Evolutionary conservation across 2,888 invertebrate species (phyloP).

Genomic region (Bedellia somnulentella): DNA sequence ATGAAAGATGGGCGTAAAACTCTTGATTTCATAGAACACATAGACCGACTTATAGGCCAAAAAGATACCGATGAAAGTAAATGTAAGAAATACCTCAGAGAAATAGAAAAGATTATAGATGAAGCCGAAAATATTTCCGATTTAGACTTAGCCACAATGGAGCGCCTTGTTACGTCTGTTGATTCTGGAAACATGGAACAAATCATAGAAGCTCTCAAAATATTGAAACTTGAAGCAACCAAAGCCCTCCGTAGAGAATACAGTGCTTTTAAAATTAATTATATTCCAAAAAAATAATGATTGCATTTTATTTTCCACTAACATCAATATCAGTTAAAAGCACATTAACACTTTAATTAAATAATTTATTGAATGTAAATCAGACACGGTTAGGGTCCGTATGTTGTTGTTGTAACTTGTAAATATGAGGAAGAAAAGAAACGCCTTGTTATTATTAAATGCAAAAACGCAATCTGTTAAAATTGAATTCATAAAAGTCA

Average conservation of each 20-base stretch:
- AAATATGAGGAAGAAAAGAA: too few relatives aligned
- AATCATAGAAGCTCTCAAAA: conserved; percentile 29
- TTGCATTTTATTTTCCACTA: too few relatives aligned
- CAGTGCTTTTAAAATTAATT: conserved; percentile 32
- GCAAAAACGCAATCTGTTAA: too few relatives aligned
- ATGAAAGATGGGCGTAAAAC: conserved; percentile 34
- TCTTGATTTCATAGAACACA: conserved; percentile 42
- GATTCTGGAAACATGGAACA: conserved; percentile 32
- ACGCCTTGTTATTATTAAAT: too few relatives aligned
- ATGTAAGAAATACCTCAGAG: conserved; percentile 20
- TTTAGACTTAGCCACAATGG: conserved; percentile 43
- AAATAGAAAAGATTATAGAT: conserved; percentile 31
- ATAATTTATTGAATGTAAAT: too few relatives aligned
- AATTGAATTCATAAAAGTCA: too few relatives aligned
- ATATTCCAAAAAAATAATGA: conserved; percentile 24
- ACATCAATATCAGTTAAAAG: too few relatives aligned
- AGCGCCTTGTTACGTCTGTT: conserved; percentile 28
- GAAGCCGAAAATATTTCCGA: conserved; percentile 43
- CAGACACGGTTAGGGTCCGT: too few relatives aligned
- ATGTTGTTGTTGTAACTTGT: too few relatives aligned
- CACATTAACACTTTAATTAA: too few relatives aligned
- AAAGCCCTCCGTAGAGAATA: conserved; percentile 42
- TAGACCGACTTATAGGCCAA: conserved; percentile 31
- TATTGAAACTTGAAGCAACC: conserved; percentile 34
- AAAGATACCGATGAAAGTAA: conserved; percentile 31